phyloP scores from a whole-genome alignment of 2,888 invertebrate genomes.

The Corbicula japonica region DNA sequence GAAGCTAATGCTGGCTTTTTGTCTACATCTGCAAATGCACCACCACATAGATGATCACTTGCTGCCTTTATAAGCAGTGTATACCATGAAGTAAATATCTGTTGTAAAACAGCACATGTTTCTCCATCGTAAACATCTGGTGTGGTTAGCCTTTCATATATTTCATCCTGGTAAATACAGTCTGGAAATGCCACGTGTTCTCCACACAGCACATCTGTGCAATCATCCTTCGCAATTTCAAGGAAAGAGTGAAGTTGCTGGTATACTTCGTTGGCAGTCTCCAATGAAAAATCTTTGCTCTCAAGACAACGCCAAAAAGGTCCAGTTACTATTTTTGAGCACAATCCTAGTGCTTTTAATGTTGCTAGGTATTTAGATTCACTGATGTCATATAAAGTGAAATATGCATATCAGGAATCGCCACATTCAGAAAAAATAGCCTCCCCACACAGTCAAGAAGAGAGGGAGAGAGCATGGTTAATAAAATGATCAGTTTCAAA shows the following conservation, averaged over 20 bases:
- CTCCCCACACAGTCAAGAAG: too few species aligned
- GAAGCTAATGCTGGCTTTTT: not conserved
- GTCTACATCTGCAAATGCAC: conserved; percentile 19
- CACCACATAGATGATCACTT: conserved; percentile 28
- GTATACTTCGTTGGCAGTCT: conserved; percentile 29
- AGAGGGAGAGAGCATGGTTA: too few species aligned
- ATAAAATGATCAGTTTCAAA: too few species aligned
- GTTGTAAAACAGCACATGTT: not conserved
- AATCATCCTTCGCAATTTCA: conserved; percentile 12
- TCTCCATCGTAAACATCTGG: conserved; percentile 15
- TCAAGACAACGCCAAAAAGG: conserved; percentile 42
- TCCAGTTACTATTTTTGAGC: conserved; percentile 36
- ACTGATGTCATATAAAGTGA: too few species aligned
- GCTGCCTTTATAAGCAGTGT: conserved; percentile 26
- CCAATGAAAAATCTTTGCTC: conserved; percentile 31
- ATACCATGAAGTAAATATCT: conserved; percentile 21
- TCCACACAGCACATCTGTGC: conserved; percentile 25
- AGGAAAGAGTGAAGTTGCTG: conserved; percentile 24
- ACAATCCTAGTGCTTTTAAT: conserved; percentile 25
- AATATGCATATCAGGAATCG: too few species aligned
- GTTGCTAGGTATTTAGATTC: not conserved
- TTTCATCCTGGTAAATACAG: conserved; percentile 16
- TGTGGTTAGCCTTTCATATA: conserved; percentile 11
- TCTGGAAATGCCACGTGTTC: conserved; percentile 23
- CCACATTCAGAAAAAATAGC: too few species aligned